Percentiles rank a stretch among this genome's conserved stretches.
Conservation (phyloP, 2,113 vertebrate species). For the Leucosticte australis region DNA sequence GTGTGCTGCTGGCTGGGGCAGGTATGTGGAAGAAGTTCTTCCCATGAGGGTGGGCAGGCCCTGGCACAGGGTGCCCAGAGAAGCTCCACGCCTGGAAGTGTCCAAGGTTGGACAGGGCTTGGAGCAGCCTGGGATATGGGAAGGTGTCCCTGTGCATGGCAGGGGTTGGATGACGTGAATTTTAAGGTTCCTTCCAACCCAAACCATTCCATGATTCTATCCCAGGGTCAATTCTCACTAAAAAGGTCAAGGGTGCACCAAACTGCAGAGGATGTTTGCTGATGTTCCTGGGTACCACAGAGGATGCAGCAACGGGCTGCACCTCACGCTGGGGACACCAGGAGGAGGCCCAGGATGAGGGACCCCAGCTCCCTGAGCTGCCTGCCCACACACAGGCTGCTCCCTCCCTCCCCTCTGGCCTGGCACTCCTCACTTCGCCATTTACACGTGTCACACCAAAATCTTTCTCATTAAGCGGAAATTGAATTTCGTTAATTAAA, state of each 20-base stretch:
- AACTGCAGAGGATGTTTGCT: background rate
- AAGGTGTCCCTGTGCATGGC: background rate
- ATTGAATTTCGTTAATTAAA: slow-evolving; percentile 81
- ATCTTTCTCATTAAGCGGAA: slow-evolving; percentile 72
- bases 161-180: background rate
- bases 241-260: background rate
- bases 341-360: background rate
- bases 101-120: fast-evolving
- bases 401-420: background rate
- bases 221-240: background rate
- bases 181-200: background rate
- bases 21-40: fast-evolving
- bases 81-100: background rate
- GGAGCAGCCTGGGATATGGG: fast-evolving
- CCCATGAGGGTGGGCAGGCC: fast-evolving
- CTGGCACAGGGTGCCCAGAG: background rate
- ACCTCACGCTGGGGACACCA: fast-evolving
- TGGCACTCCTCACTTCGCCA: slow-evolving; percentile 31
- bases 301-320: background rate
- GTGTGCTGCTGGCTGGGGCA: background rate
- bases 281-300: fast-evolving
- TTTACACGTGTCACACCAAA: slow-evolving; percentile 60
- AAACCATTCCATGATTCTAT: background rate
- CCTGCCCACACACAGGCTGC: background rate
- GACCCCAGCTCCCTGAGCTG: background rate